These are phyloP conservation scores for Dipodomys merriami DNA, from an alignment of 2,113 vertebrate species.

Conservation along the genomic window DNA sequence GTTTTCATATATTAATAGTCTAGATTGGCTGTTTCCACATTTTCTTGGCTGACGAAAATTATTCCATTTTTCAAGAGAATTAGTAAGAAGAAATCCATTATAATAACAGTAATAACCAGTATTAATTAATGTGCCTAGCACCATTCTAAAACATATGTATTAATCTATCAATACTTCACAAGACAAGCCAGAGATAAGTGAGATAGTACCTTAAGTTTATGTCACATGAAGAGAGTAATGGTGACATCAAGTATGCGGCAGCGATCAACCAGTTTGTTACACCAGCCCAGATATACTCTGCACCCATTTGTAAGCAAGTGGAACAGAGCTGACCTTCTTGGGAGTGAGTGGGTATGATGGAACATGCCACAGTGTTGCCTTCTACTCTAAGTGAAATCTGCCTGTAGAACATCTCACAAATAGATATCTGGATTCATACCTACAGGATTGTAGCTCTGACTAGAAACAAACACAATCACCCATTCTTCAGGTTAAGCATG, in stretches of 20 bases:
- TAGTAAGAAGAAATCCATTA: slow-evolving; percentile 31
- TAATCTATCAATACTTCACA: slow-evolving; percentile 10
- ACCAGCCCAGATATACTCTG: too few species aligned
- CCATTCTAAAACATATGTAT: not conserved
- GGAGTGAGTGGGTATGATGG: not conserved
- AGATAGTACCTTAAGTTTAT: not conserved
- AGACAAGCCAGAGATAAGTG: not conserved
- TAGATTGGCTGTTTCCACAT: slow-evolving; percentile 42
- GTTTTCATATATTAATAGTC: slow-evolving; percentile 62
- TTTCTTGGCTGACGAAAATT: slow-evolving; percentile 60
- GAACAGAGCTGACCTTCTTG: not conserved
- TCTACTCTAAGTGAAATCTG: not conserved
- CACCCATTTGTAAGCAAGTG: not conserved
- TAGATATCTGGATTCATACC: not conserved
- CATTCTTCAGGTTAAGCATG: not conserved
- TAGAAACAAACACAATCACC: too few species aligned
- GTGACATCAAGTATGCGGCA: not conserved
- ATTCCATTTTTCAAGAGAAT: slow-evolving; percentile 53
- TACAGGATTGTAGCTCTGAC: not conserved
- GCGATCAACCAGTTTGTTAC: not conserved
- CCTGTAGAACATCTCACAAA: not conserved
- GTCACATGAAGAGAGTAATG: not conserved
- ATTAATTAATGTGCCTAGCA: not conserved
- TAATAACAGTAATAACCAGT: slow-evolving; percentile 34
- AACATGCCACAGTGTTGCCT: not conserved